Conservation (phyloP, 2,888 invertebrate species). For the Pheosia gnoma region DNA sequence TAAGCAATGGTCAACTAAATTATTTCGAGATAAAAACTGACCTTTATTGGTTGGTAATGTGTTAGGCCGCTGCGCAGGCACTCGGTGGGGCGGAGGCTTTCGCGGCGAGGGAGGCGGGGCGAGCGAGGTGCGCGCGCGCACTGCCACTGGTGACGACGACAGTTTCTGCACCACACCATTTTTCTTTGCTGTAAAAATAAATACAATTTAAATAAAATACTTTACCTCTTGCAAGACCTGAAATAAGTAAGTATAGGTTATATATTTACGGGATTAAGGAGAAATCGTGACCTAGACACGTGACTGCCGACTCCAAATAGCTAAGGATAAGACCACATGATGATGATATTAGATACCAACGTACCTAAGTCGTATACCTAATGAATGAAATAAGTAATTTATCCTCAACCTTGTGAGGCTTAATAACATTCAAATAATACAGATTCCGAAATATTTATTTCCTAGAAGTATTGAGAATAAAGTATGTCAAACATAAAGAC, state of each 20-base stretch:
- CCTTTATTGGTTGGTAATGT: constrained; percentile 75
- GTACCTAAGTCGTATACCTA: not conserved
- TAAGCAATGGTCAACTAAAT: constrained; percentile 2
- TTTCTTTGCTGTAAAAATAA: constrained; percentile 70
- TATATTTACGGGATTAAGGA: too few species aligned
- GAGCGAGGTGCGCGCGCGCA: constrained; percentile 70
- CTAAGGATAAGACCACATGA: too few species aligned
- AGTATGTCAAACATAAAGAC: not conserved
- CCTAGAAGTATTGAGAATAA: constrained; percentile 10
- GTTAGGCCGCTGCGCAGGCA: constrained; percentile 72
- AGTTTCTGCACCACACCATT: constrained; percentile 79
- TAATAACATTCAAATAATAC: not conserved
- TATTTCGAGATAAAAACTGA: constrained; percentile 31
- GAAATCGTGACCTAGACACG: too few species aligned
- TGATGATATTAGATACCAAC: not conserved
- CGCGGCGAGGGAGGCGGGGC: constrained; percentile 74
- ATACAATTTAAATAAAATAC: constrained; percentile 4
- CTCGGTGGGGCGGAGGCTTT: constrained; percentile 67
- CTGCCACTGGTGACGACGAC: constrained; percentile 73
- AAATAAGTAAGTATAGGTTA: too few species aligned
- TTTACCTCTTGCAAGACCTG: too few species aligned
- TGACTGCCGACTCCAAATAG: too few species aligned
- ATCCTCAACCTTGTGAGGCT: not conserved
- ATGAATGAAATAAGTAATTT: not conserved
- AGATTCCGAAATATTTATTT: not conserved